Evolutionary conservation across 1,140 invertebrate species (phyloP).

Genomic region (Drosophila lowei): DNA sequence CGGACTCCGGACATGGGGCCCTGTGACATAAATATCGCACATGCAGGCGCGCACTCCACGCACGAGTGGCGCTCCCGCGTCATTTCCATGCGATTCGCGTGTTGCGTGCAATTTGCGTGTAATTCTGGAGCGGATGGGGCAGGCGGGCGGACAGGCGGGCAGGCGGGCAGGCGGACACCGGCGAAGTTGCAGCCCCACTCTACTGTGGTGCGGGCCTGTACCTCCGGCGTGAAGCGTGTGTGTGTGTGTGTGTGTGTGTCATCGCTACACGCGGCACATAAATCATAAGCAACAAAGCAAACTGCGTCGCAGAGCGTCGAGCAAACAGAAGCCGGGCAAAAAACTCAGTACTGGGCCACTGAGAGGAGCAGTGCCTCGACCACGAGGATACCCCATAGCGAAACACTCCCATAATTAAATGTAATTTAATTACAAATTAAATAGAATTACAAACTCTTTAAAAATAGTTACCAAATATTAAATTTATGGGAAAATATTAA

Average conservation of each 20-base stretch:
- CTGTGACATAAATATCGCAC: conserved; percentile 69
- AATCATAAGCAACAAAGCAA: conserved; percentile 73
- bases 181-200: background rate
- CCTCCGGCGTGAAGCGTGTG: conserved; percentile 18
- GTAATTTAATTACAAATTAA: too few relatives aligned
- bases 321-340: conserved; percentile 35
- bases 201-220: conserved; percentile 20
- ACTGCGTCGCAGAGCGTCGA: conserved; percentile 54
- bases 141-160: background rate
- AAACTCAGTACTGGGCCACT: conserved; percentile 12
- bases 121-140: conserved; percentile 43
- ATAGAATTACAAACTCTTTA: too few relatives aligned
- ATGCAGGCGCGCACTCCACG: conserved; percentile 56
- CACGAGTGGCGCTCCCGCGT: conserved; percentile 70
- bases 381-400: background rate
- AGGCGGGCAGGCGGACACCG: too few relatives aligned
- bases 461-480: too few relatives aligned
- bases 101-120: conserved; percentile 81
- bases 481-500: too few relatives aligned
- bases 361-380: accelerated
- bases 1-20: conserved; percentile 29
- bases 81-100: conserved; percentile 74
- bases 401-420: too few relatives aligned
- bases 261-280: conserved; percentile 72
- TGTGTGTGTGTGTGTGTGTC: conserved; percentile 54